phyloP scores from a whole-genome alignment of 2,113 vertebrate species.

The Passer montanus region DNA sequence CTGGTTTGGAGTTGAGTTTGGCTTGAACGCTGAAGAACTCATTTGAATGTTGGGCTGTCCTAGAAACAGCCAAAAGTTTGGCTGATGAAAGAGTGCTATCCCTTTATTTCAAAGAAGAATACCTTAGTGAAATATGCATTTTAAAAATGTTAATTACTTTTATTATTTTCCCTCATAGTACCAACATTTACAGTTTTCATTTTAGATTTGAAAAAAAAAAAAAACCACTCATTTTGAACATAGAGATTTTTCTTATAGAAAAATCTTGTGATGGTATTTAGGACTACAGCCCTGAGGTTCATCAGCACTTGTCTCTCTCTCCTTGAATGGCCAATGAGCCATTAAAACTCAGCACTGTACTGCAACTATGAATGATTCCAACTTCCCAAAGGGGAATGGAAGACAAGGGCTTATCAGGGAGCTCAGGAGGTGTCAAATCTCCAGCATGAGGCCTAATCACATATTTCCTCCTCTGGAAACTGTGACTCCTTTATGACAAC shows the following conservation, averaged over 20 bases:
- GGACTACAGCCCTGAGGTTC: background rate
- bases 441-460: background rate
- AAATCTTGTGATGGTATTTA: background rate
- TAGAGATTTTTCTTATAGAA: background rate
- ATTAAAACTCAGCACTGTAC: background rate
- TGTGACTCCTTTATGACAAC: background rate
- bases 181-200: background rate
- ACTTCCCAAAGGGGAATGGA: background rate
- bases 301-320: background rate
- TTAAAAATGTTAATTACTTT: background rate
- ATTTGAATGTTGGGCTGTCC: background rate
- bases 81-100: background rate
- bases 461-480: background rate
- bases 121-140: rapidly evolving
- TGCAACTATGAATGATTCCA: background rate
- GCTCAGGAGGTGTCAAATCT: background rate
- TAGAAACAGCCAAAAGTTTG: background rate
- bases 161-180: background rate
- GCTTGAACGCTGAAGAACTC: background rate
- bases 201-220: background rate
- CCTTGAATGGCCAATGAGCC: background rate
- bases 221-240: rapidly evolving
- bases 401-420: background rate
- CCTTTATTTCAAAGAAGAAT: background rate
- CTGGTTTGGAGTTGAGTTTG: background rate